Conservation (phyloP, 2,797 vertebrate genomes). For the Cyprinella venusta region DNA sequence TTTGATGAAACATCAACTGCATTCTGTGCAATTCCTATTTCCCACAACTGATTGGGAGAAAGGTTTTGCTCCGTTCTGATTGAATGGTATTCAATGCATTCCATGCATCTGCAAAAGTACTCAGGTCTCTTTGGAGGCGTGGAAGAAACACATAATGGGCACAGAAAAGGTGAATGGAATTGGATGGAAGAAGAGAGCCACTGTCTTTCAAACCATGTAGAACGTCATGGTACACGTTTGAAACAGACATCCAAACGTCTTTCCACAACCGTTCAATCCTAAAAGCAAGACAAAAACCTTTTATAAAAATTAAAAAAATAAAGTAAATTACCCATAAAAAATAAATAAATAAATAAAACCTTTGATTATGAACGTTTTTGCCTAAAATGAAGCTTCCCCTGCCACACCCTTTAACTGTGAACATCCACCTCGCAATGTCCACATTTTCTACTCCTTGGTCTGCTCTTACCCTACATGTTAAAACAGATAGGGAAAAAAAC, state of each 20-base stretch:
- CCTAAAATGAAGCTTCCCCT: too few species aligned
- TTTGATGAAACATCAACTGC: neutral
- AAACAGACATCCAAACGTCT: constrained; percentile 8
- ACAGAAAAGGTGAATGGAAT: neutral
- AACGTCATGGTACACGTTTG: neutral
- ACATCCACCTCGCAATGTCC: too few species aligned
- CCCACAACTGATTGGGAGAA: neutral
- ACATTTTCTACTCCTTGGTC: neutral
- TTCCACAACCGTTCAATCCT: neutral
- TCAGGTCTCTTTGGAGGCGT: neutral
- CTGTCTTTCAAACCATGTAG: neutral
- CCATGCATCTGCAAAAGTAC: neutral
- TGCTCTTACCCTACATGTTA: neutral
- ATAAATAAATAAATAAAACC: neutral
- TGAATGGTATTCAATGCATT: constrained; percentile 1
- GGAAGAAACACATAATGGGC: neutral
- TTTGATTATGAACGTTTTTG: neutral
- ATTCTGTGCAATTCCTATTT: neutral
- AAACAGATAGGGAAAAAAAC: neutral
- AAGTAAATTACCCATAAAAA: neutral
- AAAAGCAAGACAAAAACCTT: neutral
- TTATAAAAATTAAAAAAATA: too few species aligned
- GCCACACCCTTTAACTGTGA: too few species aligned
- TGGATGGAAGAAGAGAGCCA: neutral
- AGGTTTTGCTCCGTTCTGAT: neutral